These are phyloP conservation scores for Cotesia vestalis DNA, from an alignment of 1,140 invertebrate species.

Conservation along the genomic window DNA sequence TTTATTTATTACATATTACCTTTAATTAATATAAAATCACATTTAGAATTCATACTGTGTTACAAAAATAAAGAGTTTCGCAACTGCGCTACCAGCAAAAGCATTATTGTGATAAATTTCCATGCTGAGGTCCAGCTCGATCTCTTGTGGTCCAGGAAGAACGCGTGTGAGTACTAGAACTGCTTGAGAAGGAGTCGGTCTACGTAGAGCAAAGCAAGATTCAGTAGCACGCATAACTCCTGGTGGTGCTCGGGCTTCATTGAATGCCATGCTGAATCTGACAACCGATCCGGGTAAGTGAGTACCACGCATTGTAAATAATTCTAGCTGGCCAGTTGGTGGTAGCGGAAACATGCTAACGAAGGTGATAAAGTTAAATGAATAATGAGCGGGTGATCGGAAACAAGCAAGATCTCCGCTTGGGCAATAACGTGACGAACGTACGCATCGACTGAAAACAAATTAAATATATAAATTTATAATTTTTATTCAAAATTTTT, in stretches of 20 bases:
- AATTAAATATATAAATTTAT: not conserved
- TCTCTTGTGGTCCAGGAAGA: conserved; percentile 87
- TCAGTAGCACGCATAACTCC: conserved; percentile 72
- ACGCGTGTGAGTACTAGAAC: conserved; percentile 76
- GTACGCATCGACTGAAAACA: conserved; percentile 81
- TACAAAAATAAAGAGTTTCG: conserved; percentile 85
- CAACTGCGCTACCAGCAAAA: conserved; percentile 81
- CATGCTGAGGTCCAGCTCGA: conserved; percentile 88
- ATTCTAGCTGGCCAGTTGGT: conserved; percentile 71
- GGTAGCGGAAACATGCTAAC: conserved; percentile 84
- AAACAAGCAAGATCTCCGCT: conserved; percentile 76
- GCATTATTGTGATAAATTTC: conserved; percentile 76
- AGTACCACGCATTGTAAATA: conserved; percentile 90
- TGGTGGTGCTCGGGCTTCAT: conserved; percentile 70
- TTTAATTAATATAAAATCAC: not conserved
- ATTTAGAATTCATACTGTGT: conserved; percentile 82
- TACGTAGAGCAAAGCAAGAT: conserved; percentile 72
- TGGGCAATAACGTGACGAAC: conserved; percentile 73
- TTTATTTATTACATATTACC: conserved; percentile 2
- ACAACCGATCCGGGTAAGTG: conserved; percentile 73
- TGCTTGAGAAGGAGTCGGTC: conserved; percentile 72
- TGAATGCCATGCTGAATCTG: conserved; percentile 79
- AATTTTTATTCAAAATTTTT: not conserved
- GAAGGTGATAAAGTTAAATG: conserved; percentile 91
- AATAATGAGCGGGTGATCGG: conserved; percentile 81